phyloP scores from a whole-genome alignment of 1,140 invertebrate genomes.

The Centruroides vittatus region DNA sequence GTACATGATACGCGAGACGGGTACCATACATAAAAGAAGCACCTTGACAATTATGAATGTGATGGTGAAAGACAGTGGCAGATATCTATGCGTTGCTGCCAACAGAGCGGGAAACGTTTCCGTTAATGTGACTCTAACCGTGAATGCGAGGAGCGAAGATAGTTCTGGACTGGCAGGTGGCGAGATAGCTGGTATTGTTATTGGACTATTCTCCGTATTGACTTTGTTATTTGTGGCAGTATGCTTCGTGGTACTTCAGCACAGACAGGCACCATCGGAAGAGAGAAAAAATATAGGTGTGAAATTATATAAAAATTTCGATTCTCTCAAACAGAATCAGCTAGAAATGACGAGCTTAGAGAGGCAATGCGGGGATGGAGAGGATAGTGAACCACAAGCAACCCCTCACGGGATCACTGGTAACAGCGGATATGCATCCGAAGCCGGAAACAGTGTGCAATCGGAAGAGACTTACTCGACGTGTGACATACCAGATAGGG shows the following conservation, averaged over 20 bases:
- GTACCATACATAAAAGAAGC: conserved; percentile 53
- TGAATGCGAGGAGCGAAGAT: conserved; percentile 43
- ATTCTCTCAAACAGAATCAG: conserved; percentile 11
- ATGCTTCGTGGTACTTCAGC: conserved; percentile 15
- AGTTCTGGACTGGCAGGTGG: conserved; percentile 65
- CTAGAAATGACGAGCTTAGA: no score
- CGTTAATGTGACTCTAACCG: conserved; percentile 74
- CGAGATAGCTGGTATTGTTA: conserved; percentile 69
- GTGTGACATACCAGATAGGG: no score
- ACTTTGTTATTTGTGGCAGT: conserved; percentile 56
- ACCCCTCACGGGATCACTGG: no score
- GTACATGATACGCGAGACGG: conserved; percentile 59
- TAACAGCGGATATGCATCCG: no score
- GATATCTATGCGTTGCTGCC: conserved; percentile 80
- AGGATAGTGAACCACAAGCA: no score
- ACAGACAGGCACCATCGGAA: conserved; percentile 10
- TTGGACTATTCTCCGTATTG: conserved; percentile 58
- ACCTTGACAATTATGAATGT: conserved; percentile 69
- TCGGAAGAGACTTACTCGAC: no score
- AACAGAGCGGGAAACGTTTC: conserved; percentile 83
- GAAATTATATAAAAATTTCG: conserved; percentile 12
- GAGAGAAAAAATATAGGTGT: conserved; percentile 7
- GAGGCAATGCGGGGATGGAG: no score
- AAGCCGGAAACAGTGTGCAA: no score
- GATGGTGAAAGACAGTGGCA: conserved; percentile 69